Conservation (phyloP, 2,797 vertebrate genomes). For the Clarias fuscus region DNA sequence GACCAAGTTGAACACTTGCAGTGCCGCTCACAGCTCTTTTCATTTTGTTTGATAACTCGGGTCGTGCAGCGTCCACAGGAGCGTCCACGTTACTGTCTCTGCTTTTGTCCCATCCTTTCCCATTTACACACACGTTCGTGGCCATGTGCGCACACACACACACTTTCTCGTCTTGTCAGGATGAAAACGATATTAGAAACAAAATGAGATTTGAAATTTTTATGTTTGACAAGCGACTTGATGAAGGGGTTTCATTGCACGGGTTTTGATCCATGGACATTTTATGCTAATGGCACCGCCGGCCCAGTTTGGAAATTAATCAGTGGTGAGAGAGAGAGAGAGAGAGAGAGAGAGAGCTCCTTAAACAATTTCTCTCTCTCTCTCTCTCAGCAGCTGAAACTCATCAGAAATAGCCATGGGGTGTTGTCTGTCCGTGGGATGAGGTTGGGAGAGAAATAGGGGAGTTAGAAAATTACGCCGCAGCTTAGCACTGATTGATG, state of each 20-base stretch:
- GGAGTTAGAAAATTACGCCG: slow-evolving; percentile 79
- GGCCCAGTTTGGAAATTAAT: slow-evolving; percentile 81
- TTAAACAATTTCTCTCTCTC: slow-evolving; percentile 62
- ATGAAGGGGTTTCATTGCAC: slow-evolving; percentile 81
- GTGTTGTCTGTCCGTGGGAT: slow-evolving; percentile 77
- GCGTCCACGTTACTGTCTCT: slow-evolving; percentile 51
- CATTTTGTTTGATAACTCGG: slow-evolving; percentile 81
- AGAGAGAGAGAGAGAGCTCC: slow-evolving; percentile 46
- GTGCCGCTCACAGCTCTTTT: slow-evolving; percentile 59
- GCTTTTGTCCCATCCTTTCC: neutral
- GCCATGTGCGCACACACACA: neutral
- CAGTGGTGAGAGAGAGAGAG: slow-evolving; percentile 60
- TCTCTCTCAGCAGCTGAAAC: slow-evolving; percentile 68
- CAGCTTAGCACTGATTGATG: slow-evolving; percentile 80
- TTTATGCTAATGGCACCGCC: slow-evolving; percentile 81
- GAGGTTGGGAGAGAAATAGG: slow-evolving; percentile 74
- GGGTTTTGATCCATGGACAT: slow-evolving; percentile 79
- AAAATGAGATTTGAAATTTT: slow-evolving; percentile 85
- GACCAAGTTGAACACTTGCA: slow-evolving; percentile 21
- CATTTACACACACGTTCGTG: no score
- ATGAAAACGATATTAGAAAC: slow-evolving; percentile 83
- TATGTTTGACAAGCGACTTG: slow-evolving; percentile 83
- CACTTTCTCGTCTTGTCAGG: slow-evolving; percentile 54
- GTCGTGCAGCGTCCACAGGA: slow-evolving; percentile 73
- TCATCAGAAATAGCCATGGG: slow-evolving; percentile 83